A percentile compares a stretch with the other conserved stretches of the same genome.
Evolutionary conservation across 2,113 vertebrate species (phyloP).

Genomic region (Neogobius melanostomus): DNA sequence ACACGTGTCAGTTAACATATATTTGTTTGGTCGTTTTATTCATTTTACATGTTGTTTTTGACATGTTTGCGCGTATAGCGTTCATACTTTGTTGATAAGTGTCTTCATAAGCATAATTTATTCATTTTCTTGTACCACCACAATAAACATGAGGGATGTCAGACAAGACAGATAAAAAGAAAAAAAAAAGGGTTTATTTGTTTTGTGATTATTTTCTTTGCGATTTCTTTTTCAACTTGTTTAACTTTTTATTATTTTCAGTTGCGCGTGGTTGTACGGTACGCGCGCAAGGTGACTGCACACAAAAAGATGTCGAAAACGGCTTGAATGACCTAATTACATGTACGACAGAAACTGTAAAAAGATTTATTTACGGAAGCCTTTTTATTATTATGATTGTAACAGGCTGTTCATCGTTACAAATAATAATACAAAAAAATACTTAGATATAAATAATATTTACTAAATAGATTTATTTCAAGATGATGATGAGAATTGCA

Average conservation of each 20-base stretch:
- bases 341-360: no score
- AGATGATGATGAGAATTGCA: constrained; percentile 6
- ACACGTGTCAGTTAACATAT: background rate
- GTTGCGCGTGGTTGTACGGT: background rate
- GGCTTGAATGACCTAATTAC: background rate
- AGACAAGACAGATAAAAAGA: background rate
- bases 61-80: background rate
- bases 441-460: background rate
- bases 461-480: background rate
- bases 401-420: background rate
- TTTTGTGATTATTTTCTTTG: background rate
- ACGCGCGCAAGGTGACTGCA: background rate
- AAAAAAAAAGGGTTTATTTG: background rate
- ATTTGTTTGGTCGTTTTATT: background rate
- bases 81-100: background rate
- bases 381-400: background rate
- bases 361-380: no score
- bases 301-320: background rate
- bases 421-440: background rate
- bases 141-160: background rate
- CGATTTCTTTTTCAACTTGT: background rate
- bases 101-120: background rate
- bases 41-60: background rate
- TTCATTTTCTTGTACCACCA: background rate
- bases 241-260: background rate